A percentile compares a stretch with the other conserved stretches of the same genome.
phyloP scores from a whole-genome alignment of 2,113 vertebrate species.

The Argyrosomus japonicus region DNA sequence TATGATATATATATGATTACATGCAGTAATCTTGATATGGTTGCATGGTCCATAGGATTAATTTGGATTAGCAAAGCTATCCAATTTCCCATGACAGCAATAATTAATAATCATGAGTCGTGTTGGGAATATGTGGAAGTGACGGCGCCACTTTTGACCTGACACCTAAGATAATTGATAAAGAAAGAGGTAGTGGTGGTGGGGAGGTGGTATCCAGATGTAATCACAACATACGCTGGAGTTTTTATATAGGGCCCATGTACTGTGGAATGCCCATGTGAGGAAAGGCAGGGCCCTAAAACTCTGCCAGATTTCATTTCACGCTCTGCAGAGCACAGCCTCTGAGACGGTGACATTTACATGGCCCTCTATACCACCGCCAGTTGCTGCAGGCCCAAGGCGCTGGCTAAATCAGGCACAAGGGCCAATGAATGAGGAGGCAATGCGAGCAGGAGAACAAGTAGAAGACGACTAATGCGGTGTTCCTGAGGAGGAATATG shows the following conservation, averaged over 20 bases:
- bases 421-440: conserved; percentile 70
- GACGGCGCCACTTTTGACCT: conserved; percentile 13
- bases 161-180: conserved; percentile 60
- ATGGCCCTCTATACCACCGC: conserved; percentile 78
- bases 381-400: conserved; percentile 77
- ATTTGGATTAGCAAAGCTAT: conserved; percentile 54
- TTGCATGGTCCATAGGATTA: conserved; percentile 65
- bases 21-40: conserved; percentile 50
- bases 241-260: conserved; percentile 60
- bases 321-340: conserved; percentile 80
- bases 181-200: conserved; percentile 4
- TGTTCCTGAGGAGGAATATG: conserved; percentile 17
- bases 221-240: conserved; percentile 66
- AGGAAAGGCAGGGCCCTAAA: conserved; percentile 75
- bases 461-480: conserved; percentile 52
- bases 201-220: conserved; percentile 34
- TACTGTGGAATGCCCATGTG: conserved; percentile 67
- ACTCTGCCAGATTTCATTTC: conserved; percentile 86
- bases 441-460: conserved; percentile 43
- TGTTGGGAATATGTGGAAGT: conserved; percentile 21
- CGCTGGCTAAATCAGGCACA: conserved; percentile 79
- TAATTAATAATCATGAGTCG: conserved; percentile 39
- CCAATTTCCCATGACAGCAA: conserved; percentile 55
- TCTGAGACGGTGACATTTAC: conserved; percentile 84
- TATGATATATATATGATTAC: conserved; percentile 36